Conservation (phyloP, 1,140 invertebrate genomes). For the Drosophila kepulauana region DNA sequence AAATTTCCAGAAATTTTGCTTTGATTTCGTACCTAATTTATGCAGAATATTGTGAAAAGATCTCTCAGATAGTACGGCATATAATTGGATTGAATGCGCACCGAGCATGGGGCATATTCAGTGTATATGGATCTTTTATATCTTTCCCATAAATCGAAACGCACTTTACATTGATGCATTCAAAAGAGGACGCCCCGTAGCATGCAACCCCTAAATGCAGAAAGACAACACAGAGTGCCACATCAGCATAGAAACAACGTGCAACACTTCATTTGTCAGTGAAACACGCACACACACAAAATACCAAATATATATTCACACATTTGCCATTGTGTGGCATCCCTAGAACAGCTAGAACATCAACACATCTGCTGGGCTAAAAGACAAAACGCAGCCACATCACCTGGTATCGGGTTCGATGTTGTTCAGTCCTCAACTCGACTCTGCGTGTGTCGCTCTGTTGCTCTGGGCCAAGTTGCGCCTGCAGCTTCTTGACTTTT, state of each 20-base stretch:
- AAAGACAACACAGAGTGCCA: conserved; percentile 31
- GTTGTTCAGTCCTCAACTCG: too few relatives aligned
- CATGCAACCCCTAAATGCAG: conserved; percentile 64
- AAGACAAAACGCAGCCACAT: conserved; percentile 46
- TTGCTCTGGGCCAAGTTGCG: conserved; percentile 49
- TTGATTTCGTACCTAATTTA: conserved; percentile 4
- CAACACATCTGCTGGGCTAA: conserved; percentile 61
- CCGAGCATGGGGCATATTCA: neutral
- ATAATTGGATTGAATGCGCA: conserved; percentile 17
- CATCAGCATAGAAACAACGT: conserved; percentile 5
- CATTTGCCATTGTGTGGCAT: conserved; percentile 63
- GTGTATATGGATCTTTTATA: conserved; percentile 40
- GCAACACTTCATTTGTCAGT: conserved; percentile 28
- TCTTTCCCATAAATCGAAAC: conserved; percentile 72
- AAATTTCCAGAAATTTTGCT: neutral
- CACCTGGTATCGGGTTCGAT: conserved; percentile 61
- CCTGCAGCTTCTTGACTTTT: conserved; percentile 76
- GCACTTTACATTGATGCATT: conserved; percentile 52
- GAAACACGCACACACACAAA: conserved; percentile 21
- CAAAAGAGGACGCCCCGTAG: conserved; percentile 18
- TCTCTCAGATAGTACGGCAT: neutral
- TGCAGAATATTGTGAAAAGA: conserved; percentile 6
- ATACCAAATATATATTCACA: conserved; percentile 54
- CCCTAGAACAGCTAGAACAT: conserved; percentile 42
- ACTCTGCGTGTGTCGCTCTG: conserved; percentile 9